Base-by-base conservation (phyloP, 2,113 vertebrate genomes). In the Vireo altiloquus region DNA sequence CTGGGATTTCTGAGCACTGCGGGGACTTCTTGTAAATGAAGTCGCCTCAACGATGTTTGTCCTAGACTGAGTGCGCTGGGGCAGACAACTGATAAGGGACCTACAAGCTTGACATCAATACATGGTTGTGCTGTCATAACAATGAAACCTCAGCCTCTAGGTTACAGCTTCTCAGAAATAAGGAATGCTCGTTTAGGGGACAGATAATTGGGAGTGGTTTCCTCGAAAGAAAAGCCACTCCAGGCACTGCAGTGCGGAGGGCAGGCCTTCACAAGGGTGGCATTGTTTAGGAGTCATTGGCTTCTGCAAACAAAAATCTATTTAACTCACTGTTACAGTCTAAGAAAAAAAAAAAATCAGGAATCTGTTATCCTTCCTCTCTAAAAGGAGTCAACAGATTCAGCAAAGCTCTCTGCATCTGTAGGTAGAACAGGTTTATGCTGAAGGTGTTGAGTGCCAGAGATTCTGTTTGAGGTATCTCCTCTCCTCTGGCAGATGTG, bases 71-170 rank as follows among this genome's bases (percentile, higher is more conserved):
- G n/a, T 89, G 30, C 6, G 1, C 82, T 3, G 71, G 77, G 84
- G 75, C 61, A 87, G 91, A 90, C 69, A 91, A 21, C 78, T 72
- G 90, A 94, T 88, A 96, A 88, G 95, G 66, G 80, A 95, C 90
- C 93, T 95, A 94, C 66, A 92, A 87, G 60, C 50, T 54, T 60
- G 96, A 97, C 92, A 96, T 82, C 72, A 94, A 96, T 94, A 86
- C 79, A 71, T 30, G 5, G 70, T 92, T 90, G 87, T 10, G 50
- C 89, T 90, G 79, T 74, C 91, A 80, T 91, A 88, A 87, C 80
- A 79, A 94, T 74, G 7, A 74, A 64, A 37, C 27, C 63, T 52
- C 90, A 82, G 92, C 87, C 82, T 92, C 47, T 46, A 17, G 27
- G 37, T 78, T 92, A 59, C 59, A 76, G 72, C 57, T 64, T 13